Evolutionary conservation across 2,888 invertebrate species (phyloP).

Genomic region (Chesias legatella): DNA sequence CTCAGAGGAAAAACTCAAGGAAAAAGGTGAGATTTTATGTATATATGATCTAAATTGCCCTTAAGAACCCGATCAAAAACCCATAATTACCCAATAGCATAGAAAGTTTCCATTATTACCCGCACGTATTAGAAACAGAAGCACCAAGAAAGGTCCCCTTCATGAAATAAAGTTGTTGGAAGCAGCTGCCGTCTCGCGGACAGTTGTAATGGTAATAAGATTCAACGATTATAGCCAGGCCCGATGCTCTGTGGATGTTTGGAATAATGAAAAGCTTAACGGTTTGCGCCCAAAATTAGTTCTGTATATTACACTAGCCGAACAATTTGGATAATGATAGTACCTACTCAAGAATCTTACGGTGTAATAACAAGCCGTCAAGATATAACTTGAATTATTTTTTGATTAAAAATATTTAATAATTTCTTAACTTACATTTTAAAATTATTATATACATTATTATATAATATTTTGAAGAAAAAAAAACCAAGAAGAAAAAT

Average conservation of each 20-base stretch:
- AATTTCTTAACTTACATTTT: too few species aligned
- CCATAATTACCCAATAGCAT: conserved; percentile 12
- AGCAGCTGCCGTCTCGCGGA: conserved; percentile 69
- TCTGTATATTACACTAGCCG: conserved; percentile 43
- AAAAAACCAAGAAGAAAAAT: too few species aligned
- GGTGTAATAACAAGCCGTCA: too few species aligned
- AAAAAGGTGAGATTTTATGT: too few species aligned
- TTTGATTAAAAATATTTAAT: too few species aligned
- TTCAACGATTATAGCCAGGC: conserved; percentile 71
- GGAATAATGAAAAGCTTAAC: conserved; percentile 72
- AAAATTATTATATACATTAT: too few species aligned
- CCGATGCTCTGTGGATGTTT: conserved; percentile 55
- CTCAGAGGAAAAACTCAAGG: too few species aligned
- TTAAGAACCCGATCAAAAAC: too few species aligned
- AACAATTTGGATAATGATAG: conserved; percentile 8
- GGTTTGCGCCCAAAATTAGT: conserved; percentile 64
- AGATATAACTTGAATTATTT: too few species aligned
- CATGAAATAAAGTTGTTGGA: conserved; percentile 72
- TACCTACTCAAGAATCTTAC: too few species aligned
- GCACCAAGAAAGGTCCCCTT: conserved; percentile 41
- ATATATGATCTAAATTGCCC: too few species aligned
- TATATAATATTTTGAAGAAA: too few species aligned
- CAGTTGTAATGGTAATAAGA: conserved; percentile 77
- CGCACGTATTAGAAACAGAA: conserved; percentile 35
- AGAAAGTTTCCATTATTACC: conserved; percentile 28